Percentiles rank a stretch among this genome's conserved stretches.
Evolutionary conservation across 2,797 vertebrate species (phyloP).

Genomic region (Cephalopachus bancanus): DNA sequence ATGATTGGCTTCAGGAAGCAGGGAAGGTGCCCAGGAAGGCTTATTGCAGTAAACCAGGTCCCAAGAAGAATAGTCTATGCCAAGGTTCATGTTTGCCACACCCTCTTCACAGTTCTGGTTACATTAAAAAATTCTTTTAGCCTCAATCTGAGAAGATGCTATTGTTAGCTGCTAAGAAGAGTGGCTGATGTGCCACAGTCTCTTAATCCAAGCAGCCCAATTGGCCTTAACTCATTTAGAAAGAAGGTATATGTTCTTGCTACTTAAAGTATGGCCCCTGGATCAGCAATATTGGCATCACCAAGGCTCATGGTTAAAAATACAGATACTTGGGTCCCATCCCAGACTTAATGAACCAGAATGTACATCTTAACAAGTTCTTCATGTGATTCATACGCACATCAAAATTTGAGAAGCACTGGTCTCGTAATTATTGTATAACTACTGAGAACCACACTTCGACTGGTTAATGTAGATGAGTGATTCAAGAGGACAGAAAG

Average conservation of each 20-base stretch:
- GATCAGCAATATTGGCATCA: neutral
- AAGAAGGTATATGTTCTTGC: slow-evolving; percentile 30
- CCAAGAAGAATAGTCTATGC: slow-evolving; percentile 29
- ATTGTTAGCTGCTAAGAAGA: slow-evolving; percentile 49
- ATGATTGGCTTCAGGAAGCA: slow-evolving; percentile 62
- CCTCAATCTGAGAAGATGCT: neutral
- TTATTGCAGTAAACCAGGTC: slow-evolving; percentile 63
- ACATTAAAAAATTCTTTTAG: slow-evolving; percentile 45
- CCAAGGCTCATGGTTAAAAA: slow-evolving; percentile 39
- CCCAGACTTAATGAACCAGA: neutral
- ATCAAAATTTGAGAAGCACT: slow-evolving; percentile 37
- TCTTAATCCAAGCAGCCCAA: slow-evolving; percentile 35
- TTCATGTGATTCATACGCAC: neutral
- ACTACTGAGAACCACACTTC: slow-evolving; percentile 15
- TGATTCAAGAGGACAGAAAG: neutral
- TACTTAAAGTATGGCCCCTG: neutral
- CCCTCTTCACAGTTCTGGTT: slow-evolving; percentile 53
- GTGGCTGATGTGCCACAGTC: neutral
- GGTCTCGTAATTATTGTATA: slow-evolving; percentile 16
- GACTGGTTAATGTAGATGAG: neutral
- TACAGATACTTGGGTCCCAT: neutral
- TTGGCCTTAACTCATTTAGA: slow-evolving; percentile 37
- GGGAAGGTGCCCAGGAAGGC: slow-evolving; percentile 41
- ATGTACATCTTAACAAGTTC: slow-evolving; percentile 46
- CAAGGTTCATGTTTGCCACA: slow-evolving; percentile 60